These are phyloP conservation scores for Drosophila merina DNA, from an alignment of 2,888 invertebrate genomes.

Conservation along the genomic window DNA sequence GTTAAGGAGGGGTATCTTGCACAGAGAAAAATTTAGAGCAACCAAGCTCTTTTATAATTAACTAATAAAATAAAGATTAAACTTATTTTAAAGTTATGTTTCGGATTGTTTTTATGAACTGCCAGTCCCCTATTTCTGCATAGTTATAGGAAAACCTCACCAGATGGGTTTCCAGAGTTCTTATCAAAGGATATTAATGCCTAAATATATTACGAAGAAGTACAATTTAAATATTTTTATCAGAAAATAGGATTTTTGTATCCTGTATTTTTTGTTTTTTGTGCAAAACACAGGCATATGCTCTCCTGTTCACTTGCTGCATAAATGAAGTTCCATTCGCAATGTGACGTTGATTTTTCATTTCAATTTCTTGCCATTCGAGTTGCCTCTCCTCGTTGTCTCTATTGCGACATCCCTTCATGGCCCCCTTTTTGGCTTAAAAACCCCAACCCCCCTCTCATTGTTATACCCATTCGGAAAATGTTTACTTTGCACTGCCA, in stretches of 20 bases:
- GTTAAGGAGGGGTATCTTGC: constrained; percentile 1
- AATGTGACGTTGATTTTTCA: constrained; percentile 73
- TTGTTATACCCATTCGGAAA: constrained; percentile 35
- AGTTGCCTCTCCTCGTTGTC: constrained; percentile 11
- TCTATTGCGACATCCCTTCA: neutral
- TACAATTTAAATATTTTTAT: no score
- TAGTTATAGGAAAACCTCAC: no score
- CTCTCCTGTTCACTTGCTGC: constrained; percentile 6
- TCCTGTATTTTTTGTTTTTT: neutral
- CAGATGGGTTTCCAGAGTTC: no score
- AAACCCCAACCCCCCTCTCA: neutral
- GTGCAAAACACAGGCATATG: constrained; percentile 20
- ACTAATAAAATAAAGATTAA: no score
- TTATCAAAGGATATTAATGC: no score
- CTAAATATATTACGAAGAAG: no score
- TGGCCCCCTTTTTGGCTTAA: constrained; percentile 8
- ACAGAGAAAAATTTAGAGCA: constrained; percentile 7
- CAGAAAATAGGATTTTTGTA: neutral
- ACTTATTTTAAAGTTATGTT: no score
- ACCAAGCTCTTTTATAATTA: no score
- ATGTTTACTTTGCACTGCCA: constrained; percentile 70
- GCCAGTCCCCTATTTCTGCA: no score
- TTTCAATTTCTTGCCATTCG: constrained; percentile 55
- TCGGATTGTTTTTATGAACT: no score
- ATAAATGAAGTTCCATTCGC: constrained; percentile 41